phyloP scores from a whole-genome alignment of 2,113 vertebrate genomes.

The Acanthochromis polyacanthus region DNA sequence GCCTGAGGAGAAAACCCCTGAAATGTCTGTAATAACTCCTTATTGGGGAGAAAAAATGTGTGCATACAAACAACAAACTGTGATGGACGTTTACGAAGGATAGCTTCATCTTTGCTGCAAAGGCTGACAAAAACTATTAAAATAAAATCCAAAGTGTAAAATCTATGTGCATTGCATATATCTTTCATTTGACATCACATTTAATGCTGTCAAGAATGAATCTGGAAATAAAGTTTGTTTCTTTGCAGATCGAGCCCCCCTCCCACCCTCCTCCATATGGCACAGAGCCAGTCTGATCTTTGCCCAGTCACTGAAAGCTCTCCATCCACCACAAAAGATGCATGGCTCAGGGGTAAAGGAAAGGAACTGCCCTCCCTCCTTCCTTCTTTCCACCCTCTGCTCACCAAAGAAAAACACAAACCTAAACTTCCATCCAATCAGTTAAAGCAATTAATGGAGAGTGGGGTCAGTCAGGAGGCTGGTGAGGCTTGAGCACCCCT shows the following conservation, averaged over 20 bases:
- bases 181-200: background rate
- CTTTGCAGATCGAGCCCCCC: background rate
- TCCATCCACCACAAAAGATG: constrained; percentile 43
- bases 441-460: constrained; percentile 35
- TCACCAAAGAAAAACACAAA: constrained; percentile 52
- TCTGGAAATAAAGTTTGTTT: background rate
- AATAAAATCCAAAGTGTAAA: no score
- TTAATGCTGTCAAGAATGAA: constrained; percentile 10
- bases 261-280: background rate
- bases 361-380: constrained; percentile 3
- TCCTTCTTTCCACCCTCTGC: constrained; percentile 27
- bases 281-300: constrained; percentile 48
- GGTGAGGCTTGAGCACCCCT: constrained; percentile 6
- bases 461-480: background rate
- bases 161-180: background rate
- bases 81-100: no score
- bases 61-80: no score
- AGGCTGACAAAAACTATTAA: constrained; percentile 7
- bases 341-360: constrained; percentile 15
- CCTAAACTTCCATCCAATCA: constrained; percentile 45
- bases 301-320: constrained; percentile 45
- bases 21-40: no score
- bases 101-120: background rate
- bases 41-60: no score
- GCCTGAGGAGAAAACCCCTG: no score